Percentiles rank a stretch among this genome's conserved stretches.
These are phyloP conservation scores for Crypturellus undulatus DNA, from an alignment of 2,113 vertebrate species.

Conservation along the genomic window DNA sequence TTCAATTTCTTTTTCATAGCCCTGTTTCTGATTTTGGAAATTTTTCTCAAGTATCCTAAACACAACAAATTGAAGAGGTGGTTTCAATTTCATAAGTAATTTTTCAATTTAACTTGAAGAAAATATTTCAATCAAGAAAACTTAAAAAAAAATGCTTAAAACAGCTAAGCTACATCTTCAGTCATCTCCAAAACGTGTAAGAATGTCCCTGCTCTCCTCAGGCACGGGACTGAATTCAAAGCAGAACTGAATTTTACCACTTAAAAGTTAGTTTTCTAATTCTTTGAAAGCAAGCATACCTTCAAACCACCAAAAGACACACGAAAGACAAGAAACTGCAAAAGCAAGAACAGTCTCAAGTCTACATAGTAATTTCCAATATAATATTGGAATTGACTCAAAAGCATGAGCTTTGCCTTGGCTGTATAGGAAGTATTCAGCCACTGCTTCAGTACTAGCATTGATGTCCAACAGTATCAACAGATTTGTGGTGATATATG, in stretches of 20 bases:
- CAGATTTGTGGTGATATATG: neutral
- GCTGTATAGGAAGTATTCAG: neutral
- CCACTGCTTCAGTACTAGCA: neutral
- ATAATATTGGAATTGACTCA: neutral
- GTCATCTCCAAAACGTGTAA: neutral
- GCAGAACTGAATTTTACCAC: neutral
- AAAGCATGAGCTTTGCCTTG: neutral
- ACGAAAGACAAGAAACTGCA: neutral
- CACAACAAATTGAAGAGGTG: neutral
- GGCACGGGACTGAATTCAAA: neutral
- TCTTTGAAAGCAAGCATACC: neutral
- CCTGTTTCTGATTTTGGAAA: conserved; percentile 84
- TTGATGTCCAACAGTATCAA: neutral
- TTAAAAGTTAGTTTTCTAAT: neutral
- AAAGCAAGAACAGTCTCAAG: neutral
- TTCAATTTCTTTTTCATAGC: conserved; percentile 85
- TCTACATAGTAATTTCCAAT: neutral
- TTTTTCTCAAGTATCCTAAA: conserved; percentile 90
- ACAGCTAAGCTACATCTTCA: neutral
- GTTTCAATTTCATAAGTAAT: rapidly evolving
- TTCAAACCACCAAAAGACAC: neutral
- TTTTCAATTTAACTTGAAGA: neutral
- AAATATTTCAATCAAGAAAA: neutral
- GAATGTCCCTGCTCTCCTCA: neutral
- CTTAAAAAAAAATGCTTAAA: neutral